Evolutionary conservation across 2,888 invertebrate species (phyloP).

Genomic region (Diabrotica balteata): DNA sequence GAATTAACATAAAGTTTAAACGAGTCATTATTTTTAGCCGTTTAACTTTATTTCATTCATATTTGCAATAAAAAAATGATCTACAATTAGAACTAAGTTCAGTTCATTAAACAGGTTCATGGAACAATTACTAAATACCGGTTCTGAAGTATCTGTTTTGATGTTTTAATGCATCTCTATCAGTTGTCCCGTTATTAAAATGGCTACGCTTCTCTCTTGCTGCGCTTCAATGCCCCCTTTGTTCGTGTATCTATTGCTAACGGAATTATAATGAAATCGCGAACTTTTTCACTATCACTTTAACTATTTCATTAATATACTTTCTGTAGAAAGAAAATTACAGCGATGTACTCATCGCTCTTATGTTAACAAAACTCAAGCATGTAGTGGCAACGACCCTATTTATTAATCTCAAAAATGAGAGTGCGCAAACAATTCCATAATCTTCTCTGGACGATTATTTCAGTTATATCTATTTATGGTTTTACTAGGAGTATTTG

Average conservation of each 20-base stretch:
- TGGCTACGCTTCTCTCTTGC: constrained; percentile 39
- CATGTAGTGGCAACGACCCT: constrained; percentile 48
- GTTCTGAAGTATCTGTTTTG: no score
- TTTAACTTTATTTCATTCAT: no score
- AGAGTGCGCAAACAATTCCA: constrained; percentile 27
- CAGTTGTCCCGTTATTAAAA: constrained; percentile 31
- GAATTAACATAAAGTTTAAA: no score
- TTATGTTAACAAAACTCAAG: constrained; percentile 29
- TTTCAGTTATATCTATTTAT: constrained; percentile 12
- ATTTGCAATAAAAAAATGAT: no score
- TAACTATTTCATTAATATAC: constrained; percentile 17
- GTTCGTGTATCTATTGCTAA: constrained; percentile 36
- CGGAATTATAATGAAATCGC: constrained; percentile 33
- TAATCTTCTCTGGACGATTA: constrained; percentile 19
- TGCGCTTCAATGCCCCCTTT: constrained; percentile 47
- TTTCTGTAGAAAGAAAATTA: constrained; percentile 19
- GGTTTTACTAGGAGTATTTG: no score
- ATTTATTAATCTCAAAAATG: constrained; percentile 44
- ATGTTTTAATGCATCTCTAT: no score
- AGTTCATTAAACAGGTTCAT: no score
- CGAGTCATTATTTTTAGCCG: no score
- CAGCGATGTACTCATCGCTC: constrained; percentile 4
- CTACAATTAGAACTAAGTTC: no score
- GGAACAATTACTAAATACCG: no score
- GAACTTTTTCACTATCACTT: constrained; percentile 33